Percentiles rank a stretch among this genome's conserved stretches.
phyloP scores from a whole-genome alignment of 2,113 vertebrate genomes.

The Electrona antarctica region DNA sequence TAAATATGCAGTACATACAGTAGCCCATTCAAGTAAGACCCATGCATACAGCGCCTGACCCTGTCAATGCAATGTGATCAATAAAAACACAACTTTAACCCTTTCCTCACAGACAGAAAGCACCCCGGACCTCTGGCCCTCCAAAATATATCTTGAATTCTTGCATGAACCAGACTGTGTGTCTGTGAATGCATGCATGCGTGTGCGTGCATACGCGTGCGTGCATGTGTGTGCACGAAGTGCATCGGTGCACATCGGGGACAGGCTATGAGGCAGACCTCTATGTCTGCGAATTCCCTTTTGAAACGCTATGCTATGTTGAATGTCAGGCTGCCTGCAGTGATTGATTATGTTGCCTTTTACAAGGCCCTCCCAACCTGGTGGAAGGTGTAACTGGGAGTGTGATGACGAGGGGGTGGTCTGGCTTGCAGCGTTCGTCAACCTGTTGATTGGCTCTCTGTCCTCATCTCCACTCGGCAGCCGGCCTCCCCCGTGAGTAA shows the following conservation, averaged over 20 bases:
- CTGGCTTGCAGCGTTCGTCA: neutral
- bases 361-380: constrained; percentile 53
- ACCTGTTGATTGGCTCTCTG: constrained; percentile 3
- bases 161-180: constrained; percentile 3
- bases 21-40: too few species aligned
- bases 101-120: too few species aligned
- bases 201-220: neutral
- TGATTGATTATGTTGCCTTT: constrained; percentile 78
- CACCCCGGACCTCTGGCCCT: too few species aligned
- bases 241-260: constrained; percentile 33
- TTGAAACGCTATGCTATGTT: constrained; percentile 56
- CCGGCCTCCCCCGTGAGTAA: neutral
- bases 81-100: too few species aligned
- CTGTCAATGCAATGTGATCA: too few species aligned
- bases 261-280: constrained; percentile 32
- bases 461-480: constrained; percentile 1
- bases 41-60: too few species aligned
- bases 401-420: neutral
- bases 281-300: constrained; percentile 60
- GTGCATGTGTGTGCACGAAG: neutral
- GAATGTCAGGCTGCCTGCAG: constrained; percentile 71
- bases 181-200: constrained; percentile 1
- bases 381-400: neutral
- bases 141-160: too few species aligned
- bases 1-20: too few species aligned